Base-by-base conservation (phyloP, 2,797 vertebrate genomes). In the Pitangus sulphuratus region DNA sequence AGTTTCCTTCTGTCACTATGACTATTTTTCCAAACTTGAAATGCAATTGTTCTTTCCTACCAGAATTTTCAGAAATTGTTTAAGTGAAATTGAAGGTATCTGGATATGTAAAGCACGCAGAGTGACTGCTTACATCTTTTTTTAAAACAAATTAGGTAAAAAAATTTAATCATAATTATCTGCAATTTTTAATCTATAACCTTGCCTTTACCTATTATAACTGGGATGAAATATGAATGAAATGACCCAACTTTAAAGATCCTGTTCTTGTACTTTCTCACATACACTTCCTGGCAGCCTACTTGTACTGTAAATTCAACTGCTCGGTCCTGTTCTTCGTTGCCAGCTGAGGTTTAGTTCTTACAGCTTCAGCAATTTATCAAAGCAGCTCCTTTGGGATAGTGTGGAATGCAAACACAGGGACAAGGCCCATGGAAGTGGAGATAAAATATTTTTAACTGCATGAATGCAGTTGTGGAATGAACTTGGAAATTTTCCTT, bases 401-500 rank as follows among this genome's bases (percentile, higher is more conserved):
- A 76, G 37, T 15, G 64, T 72, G 74, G 47, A 58, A 79, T 82
- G 24, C 80, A 93, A 82, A 72, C 20, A 58, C 51, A 30, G 70
- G 39, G 77, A 94, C 0, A 8, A 65, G 74, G 58, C n/a, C 66
- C 62, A 8, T 35, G 70, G 66, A 94, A 48, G n/a, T 76, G 25
- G 22, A 95, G 94, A 95, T 94, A 95, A 95, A 93, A 81, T 86
- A 66, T 76, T 88, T 92, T 94, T 86, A 90, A 88, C 68, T 44
- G 66, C 89, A 37, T 40, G 39, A 86, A 78, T 70, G 60, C 40
- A 64, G 69, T 16, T 78, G 45, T 65, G 76, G 50, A 90, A 87
- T 62, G 33, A 86, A 90, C 42, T 95, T 91, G 88, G 81, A 84
- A 62, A 84, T 28, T 44, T 93, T 89, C 66, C 84, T 47, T 86